A percentile compares a stretch with the other conserved stretches of the same genome.
phyloP scores from a whole-genome alignment of 2,888 invertebrate species.

The Drosophila parthenogenetica region DNA sequence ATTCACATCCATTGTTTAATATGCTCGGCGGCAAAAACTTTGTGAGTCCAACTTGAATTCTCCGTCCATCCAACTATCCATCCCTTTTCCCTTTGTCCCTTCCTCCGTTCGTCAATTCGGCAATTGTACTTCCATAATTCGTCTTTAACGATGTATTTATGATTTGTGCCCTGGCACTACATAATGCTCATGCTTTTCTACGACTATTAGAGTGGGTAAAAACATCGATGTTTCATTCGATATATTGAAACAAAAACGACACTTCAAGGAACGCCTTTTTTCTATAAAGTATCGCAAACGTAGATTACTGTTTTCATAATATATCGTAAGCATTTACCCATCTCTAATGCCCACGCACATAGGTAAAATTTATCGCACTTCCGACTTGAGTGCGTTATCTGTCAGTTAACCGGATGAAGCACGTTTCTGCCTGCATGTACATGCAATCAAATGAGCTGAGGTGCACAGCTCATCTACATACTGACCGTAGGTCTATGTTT shows the following conservation, averaged over 20 bases:
- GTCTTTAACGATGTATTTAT: slow-evolving; percentile 73
- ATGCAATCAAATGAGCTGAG: slow-evolving; percentile 33
- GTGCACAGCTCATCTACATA: slow-evolving; percentile 11
- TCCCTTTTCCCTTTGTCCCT: background rate
- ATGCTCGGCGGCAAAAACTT: slow-evolving; percentile 70
- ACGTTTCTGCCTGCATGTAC: slow-evolving; percentile 48
- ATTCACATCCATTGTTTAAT: slow-evolving; percentile 82
- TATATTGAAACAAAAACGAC: too few relatives aligned
- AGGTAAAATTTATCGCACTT: slow-evolving; percentile 46
- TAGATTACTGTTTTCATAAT: too few relatives aligned
- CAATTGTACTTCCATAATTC: slow-evolving; percentile 67
- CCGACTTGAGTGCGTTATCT: slow-evolving; percentile 65
- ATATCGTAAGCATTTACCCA: slow-evolving; percentile 56
- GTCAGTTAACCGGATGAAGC: slow-evolving; percentile 63
- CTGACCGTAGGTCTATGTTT: background rate
- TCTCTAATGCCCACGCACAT: slow-evolving; percentile 16
- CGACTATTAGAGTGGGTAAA: too few relatives aligned
- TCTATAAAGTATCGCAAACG: too few relatives aligned
- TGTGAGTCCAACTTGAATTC: slow-evolving; percentile 16
- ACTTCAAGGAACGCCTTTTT: too few relatives aligned
- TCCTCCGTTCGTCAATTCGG: slow-evolving; percentile 37
- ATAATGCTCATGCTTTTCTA: slow-evolving; percentile 44
- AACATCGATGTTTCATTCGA: too few relatives aligned
- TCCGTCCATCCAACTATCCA: background rate
- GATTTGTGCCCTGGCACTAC: slow-evolving; percentile 47